phyloP scores from a whole-genome alignment of 1,140 invertebrate genomes.

The Tribolium madens region DNA sequence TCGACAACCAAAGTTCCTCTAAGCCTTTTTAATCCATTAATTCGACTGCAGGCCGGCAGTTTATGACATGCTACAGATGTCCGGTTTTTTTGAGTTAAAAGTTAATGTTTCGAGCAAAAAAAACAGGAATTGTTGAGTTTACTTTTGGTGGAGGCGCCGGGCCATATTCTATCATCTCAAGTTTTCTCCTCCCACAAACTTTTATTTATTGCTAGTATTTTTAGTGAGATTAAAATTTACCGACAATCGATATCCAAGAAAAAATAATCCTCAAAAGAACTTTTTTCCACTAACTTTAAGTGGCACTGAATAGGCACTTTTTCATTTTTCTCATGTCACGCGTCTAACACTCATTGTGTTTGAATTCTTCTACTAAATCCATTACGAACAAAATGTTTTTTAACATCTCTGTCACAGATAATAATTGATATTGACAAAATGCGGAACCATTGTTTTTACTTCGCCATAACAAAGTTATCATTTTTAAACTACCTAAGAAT shows the following conservation, averaged over 20 bases:
- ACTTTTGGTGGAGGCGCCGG: slow-evolving; percentile 32
- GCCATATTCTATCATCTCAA: background rate
- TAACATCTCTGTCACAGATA: background rate
- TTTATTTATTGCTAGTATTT: slow-evolving; percentile 25
- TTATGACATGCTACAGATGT: too few species aligned
- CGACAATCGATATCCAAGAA: slow-evolving; percentile 8
- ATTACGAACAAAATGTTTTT: background rate
- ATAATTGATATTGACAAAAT: slow-evolving; percentile 24
- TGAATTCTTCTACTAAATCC: slow-evolving; percentile 8
- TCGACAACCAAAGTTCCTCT: too few species aligned
- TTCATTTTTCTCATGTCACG: background rate
- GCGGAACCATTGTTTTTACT: slow-evolving; percentile 7
- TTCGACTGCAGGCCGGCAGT: too few species aligned
- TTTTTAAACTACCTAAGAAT: background rate
- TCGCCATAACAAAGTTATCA: slow-evolving; percentile 31
- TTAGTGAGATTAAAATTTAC: slow-evolving; percentile 33
- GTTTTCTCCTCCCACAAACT: background rate
- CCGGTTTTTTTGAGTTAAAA: too few species aligned
- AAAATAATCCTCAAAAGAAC: slow-evolving; percentile 5
- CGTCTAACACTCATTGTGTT: background rate
- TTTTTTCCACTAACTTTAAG: slow-evolving; percentile 19
- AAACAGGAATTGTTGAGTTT: background rate
- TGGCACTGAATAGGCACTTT: background rate
- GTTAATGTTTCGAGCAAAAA: too few species aligned
- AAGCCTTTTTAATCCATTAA: too few species aligned